A percentile compares a stretch with the other conserved stretches of the same genome.
These are phyloP conservation scores for Hymenopus coronatus DNA, from an alignment of 2,888 invertebrate species.

Conservation along the genomic window DNA sequence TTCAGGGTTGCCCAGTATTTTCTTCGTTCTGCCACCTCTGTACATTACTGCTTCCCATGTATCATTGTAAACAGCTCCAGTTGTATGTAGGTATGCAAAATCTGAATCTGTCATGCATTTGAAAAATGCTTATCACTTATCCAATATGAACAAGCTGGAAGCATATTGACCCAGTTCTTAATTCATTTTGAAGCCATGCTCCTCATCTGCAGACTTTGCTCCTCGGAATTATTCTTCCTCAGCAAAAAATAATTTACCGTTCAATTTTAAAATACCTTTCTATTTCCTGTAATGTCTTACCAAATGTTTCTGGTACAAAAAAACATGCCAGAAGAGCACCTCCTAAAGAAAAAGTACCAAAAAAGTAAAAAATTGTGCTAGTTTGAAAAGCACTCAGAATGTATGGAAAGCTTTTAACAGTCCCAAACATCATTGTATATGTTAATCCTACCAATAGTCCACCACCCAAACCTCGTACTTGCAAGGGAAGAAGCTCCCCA, in stretches of 20 bases:
- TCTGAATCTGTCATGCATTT: too few species aligned
- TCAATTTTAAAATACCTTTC: slow-evolving; percentile 47
- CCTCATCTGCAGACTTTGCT: too few species aligned
- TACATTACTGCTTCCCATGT: too few species aligned
- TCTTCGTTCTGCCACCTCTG: too few species aligned
- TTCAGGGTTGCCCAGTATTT: too few species aligned
- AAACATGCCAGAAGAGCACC: slow-evolving; percentile 50
- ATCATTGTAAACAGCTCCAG: too few species aligned
- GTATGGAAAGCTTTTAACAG: slow-evolving; percentile 54
- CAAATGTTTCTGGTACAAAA: slow-evolving; percentile 57
- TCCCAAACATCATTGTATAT: slow-evolving; percentile 54
- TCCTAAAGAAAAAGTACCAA: slow-evolving; percentile 48
- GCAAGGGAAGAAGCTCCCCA: slow-evolving; percentile 53
- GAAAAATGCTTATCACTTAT: too few species aligned
- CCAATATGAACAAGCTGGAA: too few species aligned
- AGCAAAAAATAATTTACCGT: neutral
- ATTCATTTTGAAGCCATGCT: too few species aligned
- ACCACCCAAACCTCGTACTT: slow-evolving; percentile 52
- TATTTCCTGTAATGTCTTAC: slow-evolving; percentile 56
- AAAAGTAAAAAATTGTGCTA: slow-evolving; percentile 50
- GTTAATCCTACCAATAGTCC: slow-evolving; percentile 54
- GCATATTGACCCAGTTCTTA: too few species aligned
- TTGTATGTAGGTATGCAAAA: too few species aligned
- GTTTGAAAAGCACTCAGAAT: slow-evolving; percentile 47
- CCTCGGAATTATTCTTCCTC: too few species aligned